Evolutionary conservation across 2,113 vertebrate species (phyloP).

Genomic region (Azemiops feae): DNA sequence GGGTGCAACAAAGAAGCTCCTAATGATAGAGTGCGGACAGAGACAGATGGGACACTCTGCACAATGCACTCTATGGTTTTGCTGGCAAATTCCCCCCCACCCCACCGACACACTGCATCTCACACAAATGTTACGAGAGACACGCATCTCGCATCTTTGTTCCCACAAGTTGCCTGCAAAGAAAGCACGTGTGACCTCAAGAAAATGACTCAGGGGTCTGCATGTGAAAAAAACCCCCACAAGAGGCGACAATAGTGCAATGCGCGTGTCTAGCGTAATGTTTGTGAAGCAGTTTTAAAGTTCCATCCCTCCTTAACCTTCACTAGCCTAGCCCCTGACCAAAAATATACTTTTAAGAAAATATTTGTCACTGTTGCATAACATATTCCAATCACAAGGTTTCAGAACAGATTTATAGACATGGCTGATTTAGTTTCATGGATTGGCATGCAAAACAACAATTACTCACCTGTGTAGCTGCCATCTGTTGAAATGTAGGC

Average conservation of each 20-base stretch:
- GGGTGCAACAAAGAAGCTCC: constrained; percentile 20
- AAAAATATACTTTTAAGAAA: neutral
- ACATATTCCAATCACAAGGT: neutral
- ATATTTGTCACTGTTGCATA: neutral
- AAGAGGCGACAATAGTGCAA: constrained; percentile 5
- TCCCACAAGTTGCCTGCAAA: constrained; percentile 33
- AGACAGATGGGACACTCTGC: constrained; percentile 18
- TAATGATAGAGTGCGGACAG: constrained; percentile 17
- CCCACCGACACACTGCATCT: constrained; percentile 4
- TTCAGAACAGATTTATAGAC: neutral
- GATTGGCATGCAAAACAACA: neutral
- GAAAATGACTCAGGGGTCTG: constrained; percentile 10
- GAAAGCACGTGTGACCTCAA: constrained; percentile 21
- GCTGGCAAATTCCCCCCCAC: constrained; percentile 18
- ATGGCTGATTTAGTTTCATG: neutral
- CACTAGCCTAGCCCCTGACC: neutral
- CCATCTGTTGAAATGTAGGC: constrained; percentile 36
- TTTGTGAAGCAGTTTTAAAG: neutral
- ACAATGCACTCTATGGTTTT: constrained; percentile 20
- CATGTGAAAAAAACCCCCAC: neutral
- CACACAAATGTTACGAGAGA: constrained; percentile 26
- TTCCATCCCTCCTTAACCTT: neutral
- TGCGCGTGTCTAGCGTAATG: constrained; percentile 22
- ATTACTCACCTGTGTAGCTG: constrained; percentile 29
- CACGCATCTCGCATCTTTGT: constrained; percentile 27